Evolutionary conservation across 2,888 invertebrate species (phyloP), one percentile per base, ranked within the genome.

Genomic region (Trichogramma evanescens): DNA sequence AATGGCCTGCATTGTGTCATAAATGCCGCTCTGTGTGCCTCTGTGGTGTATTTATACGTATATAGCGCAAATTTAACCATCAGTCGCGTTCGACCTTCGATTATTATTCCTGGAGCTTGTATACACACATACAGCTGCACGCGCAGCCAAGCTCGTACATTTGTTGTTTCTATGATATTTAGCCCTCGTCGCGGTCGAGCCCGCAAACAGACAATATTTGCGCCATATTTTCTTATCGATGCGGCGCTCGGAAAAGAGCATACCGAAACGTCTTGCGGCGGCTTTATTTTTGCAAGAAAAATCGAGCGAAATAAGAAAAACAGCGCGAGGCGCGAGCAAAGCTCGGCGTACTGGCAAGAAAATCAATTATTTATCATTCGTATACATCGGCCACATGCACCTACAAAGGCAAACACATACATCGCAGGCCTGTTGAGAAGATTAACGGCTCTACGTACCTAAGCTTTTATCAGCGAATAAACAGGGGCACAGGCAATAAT

Each of bases 51-150:
- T 26, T 26, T 26, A 26, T 26, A 4, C 26, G 9, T 41, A 51
- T 54, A 48, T 8, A 56, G 48, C 26, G 56, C 52, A n/a, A 56
- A 56, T 60, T 59, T 50, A 9, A 4, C 9, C 38, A 6, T 6
- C 43, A 8, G n/a, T 26, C 38, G 38, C n/a, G 9, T 13, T 42
- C 54, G 51, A 54, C 50, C 61, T 58, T 58, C 58, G 54, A 61
- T 61, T 54, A 58, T 61, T 58, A 45, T 50, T 46, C 54, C 48
- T 54, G 41, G 56, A 54, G 48, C 26, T 26, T 26, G 26, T 26
- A 26, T 26, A 26, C 26, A 26, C 26, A 26, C 26, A 26, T 26
- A 26, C 26, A 26, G 26, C 26, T 26, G 26, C 6, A 6, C 50
- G 4, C 43, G 7, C 9, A 48, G 6, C 7, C 6, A 51, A 26